Conservation (phyloP, 2,797 vertebrate genomes). For the Aselliscus stoliczkanus region DNA sequence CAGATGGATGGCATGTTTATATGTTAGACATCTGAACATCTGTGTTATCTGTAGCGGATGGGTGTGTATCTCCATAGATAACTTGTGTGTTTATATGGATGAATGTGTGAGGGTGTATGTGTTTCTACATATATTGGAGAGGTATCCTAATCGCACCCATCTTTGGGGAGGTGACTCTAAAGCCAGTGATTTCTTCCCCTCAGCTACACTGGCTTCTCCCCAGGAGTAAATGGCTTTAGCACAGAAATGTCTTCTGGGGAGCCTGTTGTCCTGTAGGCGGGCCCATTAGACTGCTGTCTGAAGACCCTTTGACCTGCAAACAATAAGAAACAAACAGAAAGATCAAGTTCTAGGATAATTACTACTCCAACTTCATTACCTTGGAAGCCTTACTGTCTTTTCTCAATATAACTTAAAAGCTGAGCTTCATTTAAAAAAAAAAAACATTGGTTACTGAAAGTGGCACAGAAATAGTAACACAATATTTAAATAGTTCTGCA, state of each 20-base stretch:
- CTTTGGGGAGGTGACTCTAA: background rate
- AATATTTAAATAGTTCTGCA: background rate
- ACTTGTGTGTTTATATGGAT: background rate
- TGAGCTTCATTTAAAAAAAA: background rate
- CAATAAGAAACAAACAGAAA: background rate
- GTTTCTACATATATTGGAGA: background rate
- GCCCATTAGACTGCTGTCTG: background rate
- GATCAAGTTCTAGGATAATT: background rate
- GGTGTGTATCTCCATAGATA: background rate
- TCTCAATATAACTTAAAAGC: background rate
- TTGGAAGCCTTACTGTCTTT: constrained; percentile 22
- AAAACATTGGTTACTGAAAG: background rate
- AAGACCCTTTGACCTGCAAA: background rate
- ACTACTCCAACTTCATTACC: background rate
- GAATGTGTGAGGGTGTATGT: background rate
- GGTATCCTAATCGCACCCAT: background rate
- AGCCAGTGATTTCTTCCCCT: background rate
- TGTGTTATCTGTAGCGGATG: background rate
- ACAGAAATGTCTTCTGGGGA: background rate
- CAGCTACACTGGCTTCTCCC: background rate
- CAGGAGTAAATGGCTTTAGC: background rate
- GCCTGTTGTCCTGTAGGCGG: background rate
- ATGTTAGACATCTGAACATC: background rate
- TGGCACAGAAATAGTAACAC: background rate
- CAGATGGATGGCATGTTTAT: background rate